Percentiles rank a stretch among this genome's conserved stretches.
Conservation (phyloP, 2,888 invertebrate species). For the Latrodectus hesperus region DNA sequence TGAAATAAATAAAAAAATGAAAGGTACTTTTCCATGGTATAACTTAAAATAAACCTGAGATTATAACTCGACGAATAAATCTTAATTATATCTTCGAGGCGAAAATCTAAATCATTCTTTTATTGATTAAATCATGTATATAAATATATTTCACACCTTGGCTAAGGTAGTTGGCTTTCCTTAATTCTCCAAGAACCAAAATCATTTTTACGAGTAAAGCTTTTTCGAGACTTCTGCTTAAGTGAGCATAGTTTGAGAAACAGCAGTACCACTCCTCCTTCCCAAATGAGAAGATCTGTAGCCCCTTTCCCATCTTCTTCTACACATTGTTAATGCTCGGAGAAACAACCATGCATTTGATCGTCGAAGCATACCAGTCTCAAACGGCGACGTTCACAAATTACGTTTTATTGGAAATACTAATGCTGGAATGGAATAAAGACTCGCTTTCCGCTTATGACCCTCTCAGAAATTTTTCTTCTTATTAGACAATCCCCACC, state of each 20-base stretch:
- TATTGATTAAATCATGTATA: no score
- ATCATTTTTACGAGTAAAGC: slow-evolving; percentile 22
- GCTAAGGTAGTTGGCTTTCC: not conserved
- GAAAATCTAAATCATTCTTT: no score
- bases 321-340: slow-evolving; percentile 29
- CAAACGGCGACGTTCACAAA: slow-evolving; percentile 62
- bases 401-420: slow-evolving; percentile 67
- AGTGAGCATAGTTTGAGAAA: slow-evolving; percentile 31
- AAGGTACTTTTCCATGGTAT: no score
- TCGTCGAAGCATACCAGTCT: slow-evolving; percentile 42
- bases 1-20: no score
- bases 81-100: no score
- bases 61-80: no score
- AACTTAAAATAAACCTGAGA: no score
- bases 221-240: slow-evolving; percentile 57
- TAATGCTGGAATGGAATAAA: slow-evolving; percentile 27
- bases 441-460: slow-evolving; percentile 36
- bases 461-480: slow-evolving; percentile 24
- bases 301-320: not conserved
- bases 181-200: not conserved
- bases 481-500: not conserved
- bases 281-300: slow-evolving; percentile 13
- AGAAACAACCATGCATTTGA: slow-evolving; percentile 63
- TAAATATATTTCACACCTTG: no score
- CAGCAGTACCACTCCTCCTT: slow-evolving; percentile 19